Base-by-base conservation (phyloP, 2,888 invertebrate species). In the Rapana venosa region DNA sequence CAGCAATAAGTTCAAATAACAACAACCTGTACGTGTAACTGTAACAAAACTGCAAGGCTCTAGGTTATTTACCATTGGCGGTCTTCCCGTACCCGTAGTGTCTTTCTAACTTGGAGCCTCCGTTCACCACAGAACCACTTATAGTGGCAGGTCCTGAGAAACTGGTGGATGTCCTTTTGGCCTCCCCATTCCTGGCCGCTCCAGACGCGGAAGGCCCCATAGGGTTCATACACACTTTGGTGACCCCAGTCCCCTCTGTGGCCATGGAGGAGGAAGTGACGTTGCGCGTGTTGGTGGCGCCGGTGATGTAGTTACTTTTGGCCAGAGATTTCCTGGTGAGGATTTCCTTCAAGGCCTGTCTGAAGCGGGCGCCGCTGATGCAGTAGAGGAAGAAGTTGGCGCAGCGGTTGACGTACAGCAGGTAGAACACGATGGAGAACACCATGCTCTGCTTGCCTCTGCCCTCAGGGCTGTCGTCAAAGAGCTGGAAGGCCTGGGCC, bases 331-430 rank as follows among this genome's bases (percentile, higher is more conserved):
- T 83, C 20, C 47, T 35, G 26, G 56, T 32, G 61, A 92, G 85
- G 22, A 93, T 86, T 6, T 91, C 90, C 35, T 90, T 92, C 35
- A 94, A 90, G 0, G 93, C 93, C 20, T 88, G 79, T 6, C 94
- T 90, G 90, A 94, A 94, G 20, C 94, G 89, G 13, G 93, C 91
- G 0, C 94, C 94, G 81, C 93, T 94, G 20, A 94, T 83, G 88
- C 94, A 94, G 87, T 94, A 94, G 35, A 94, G 92, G 87, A 93
- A 94, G 85, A 94, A 94, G 88, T 93, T 94, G 0, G 92, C 93
- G 85, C 94, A 94, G 66, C 94, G 90, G 91, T 94, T 94, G 20
- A 94, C 91, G 87, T 94, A 94, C 15, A 94, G 92, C 5, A 94
- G 90, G 85, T 94, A 94, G 87, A 94, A 94, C 26, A 92, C 90